A percentile compares a stretch with the other conserved stretches of the same genome.
Evolutionary conservation across 2,113 vertebrate genomes (phyloP).

Genomic region (Vicugna pacos): DNA sequence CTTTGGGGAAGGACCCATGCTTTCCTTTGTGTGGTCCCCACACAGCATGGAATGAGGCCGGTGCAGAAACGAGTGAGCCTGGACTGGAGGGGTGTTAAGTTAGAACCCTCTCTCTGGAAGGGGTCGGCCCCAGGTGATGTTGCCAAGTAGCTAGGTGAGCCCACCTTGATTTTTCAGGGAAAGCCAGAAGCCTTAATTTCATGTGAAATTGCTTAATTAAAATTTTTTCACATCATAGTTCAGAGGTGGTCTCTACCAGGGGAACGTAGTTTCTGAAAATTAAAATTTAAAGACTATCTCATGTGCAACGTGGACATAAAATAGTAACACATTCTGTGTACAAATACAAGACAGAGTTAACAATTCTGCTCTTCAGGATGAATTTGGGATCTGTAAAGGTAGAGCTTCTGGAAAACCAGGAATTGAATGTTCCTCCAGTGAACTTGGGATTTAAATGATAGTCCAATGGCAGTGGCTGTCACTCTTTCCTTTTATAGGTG

Average conservation of each 20-base stretch:
- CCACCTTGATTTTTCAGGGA: not conserved
- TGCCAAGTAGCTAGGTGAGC: not conserved
- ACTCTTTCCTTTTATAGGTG: not conserved
- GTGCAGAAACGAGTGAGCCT: not conserved
- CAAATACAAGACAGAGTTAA: not conserved
- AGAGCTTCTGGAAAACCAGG: not conserved
- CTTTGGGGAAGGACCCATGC: not conserved
- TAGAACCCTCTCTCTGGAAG: not conserved
- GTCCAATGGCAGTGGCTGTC: not conserved
- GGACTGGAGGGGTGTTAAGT: rapidly evolving
- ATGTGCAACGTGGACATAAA: rapidly evolving
- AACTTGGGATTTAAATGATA: not conserved
- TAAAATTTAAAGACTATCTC: not conserved
- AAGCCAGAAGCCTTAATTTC: not conserved
- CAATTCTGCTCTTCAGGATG: not conserved
- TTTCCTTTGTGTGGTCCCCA: not conserved
- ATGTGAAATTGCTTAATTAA: not conserved
- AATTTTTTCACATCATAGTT: not conserved
- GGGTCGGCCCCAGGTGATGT: not conserved
- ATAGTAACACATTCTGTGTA: too few species aligned
- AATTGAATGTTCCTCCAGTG: not conserved
- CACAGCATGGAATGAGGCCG: not conserved
- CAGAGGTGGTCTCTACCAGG: not conserved
- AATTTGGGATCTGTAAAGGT: not conserved
- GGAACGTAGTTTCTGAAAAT: not conserved